phyloP scores from a whole-genome alignment of 2,888 invertebrate genomes.

The Ligdia adustata region DNA sequence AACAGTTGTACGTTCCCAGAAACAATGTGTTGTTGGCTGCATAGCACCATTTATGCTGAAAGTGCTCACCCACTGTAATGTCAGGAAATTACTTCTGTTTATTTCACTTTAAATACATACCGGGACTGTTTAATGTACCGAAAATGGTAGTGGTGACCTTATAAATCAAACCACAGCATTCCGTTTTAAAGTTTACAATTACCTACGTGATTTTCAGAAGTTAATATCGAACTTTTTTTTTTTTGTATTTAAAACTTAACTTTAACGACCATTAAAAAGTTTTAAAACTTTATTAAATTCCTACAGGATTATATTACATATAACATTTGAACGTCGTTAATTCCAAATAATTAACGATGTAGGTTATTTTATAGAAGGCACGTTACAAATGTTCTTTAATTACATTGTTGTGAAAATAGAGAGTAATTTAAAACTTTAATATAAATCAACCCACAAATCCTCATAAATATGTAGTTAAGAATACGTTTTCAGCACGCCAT shows the following conservation, averaged over 20 bases:
- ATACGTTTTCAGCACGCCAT: conserved; percentile 56
- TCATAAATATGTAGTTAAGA: too few relatives aligned
- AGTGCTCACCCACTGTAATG: conserved; percentile 51
- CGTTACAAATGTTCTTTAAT: neutral
- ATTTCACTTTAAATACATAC: conserved; percentile 48
- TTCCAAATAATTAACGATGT: conserved; percentile 10
- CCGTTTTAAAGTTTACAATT: conserved; percentile 9
- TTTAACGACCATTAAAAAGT: neutral
- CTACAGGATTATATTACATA: neutral
- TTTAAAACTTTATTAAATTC: neutral
- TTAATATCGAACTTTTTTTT: neutral
- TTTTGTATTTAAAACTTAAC: neutral
- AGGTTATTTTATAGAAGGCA: neutral
- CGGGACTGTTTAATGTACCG: conserved; percentile 37
- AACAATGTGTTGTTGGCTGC: conserved; percentile 58
- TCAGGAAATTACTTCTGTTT: conserved; percentile 52
- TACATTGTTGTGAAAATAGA: neutral
- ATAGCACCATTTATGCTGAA: conserved; percentile 55
- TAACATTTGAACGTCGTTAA: conserved; percentile 12
- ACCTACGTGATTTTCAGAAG: neutral
- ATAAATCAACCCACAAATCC: too few relatives aligned
- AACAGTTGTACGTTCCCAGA: conserved; percentile 54
- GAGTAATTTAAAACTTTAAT: neutral
- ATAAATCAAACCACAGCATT: conserved; percentile 26
- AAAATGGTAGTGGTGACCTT: conserved; percentile 27